Conservation (phyloP, 2,113 vertebrate species). For the Antigone vipio region DNA sequence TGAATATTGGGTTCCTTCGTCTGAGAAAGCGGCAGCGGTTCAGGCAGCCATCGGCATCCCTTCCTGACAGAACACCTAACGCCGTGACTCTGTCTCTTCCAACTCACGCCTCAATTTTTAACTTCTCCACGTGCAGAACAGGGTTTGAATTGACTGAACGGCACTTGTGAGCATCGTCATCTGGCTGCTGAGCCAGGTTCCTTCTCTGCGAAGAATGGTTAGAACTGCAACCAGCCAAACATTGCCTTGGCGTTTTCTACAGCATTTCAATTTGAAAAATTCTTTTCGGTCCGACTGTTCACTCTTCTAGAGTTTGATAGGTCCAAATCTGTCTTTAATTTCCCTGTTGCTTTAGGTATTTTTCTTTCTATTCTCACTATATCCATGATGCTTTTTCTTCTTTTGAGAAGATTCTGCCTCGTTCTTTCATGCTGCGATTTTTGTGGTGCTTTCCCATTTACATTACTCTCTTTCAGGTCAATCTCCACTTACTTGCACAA, state of each 20-base stretch:
- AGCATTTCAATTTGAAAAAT: background rate
- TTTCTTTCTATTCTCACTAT: background rate
- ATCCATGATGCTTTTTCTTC: background rate
- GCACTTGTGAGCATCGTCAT: background rate
- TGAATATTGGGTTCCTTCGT: background rate
- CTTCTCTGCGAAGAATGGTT: background rate
- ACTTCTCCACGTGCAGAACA: accelerated
- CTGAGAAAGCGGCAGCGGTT: background rate
- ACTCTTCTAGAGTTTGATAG: background rate
- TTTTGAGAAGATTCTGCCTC: background rate
- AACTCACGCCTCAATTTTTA: background rate
- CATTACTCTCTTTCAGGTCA: background rate
- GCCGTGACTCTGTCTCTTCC: background rate
- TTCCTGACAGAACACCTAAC: background rate
- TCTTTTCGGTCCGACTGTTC: background rate
- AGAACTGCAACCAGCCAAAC: background rate
- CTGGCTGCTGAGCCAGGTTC: background rate
- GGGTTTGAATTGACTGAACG: background rate
- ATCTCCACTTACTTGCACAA: background rate
- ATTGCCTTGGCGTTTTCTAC: background rate
- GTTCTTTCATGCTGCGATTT: background rate
- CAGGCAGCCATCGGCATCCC: accelerated
- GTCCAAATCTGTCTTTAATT: background rate
- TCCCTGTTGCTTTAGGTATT: background rate
- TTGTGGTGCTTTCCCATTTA: background rate